Percentiles rank a stretch among this genome's conserved stretches.
phyloP scores from a whole-genome alignment of 2,113 vertebrate genomes.

The Trematomus loennbergii region DNA sequence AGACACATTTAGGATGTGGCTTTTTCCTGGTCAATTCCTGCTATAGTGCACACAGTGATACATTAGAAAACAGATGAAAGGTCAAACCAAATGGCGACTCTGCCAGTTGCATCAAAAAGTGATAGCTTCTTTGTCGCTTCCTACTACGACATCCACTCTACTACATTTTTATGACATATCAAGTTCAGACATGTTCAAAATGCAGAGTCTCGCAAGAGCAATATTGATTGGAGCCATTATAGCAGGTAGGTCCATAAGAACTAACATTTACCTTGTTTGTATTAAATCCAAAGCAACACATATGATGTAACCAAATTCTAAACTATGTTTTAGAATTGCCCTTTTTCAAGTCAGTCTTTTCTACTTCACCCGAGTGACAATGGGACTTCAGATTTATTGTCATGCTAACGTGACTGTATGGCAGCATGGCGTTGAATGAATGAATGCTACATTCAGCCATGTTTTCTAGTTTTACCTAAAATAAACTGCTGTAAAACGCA shows the following conservation, averaged over 20 bases:
- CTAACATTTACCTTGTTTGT: not conserved
- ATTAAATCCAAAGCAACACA: not conserved
- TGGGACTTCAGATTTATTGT: too few species aligned
- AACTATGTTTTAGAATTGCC: not conserved
- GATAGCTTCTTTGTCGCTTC: not conserved
- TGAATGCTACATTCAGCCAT: too few species aligned
- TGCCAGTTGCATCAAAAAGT: not conserved
- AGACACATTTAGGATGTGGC: slow-evolving; percentile 18
- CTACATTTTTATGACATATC: not conserved
- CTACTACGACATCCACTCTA: not conserved
- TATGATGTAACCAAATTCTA: not conserved
- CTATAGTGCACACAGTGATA: not conserved
- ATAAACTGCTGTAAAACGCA: too few species aligned
- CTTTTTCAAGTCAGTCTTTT: too few species aligned
- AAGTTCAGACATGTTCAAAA: not conserved
- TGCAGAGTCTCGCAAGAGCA: not conserved
- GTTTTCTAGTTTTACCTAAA: too few species aligned
- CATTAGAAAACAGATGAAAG: not conserved
- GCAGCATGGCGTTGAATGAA: too few species aligned
- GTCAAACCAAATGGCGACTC: not conserved
- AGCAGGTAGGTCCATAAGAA: not conserved
- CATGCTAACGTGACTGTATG: too few species aligned
- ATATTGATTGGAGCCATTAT: not conserved
- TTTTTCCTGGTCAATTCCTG: slow-evolving; percentile 14
- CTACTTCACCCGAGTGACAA: too few species aligned